Conservation (phyloP, 2,888 invertebrate genomes). For the Drosophila incognita region DNA sequence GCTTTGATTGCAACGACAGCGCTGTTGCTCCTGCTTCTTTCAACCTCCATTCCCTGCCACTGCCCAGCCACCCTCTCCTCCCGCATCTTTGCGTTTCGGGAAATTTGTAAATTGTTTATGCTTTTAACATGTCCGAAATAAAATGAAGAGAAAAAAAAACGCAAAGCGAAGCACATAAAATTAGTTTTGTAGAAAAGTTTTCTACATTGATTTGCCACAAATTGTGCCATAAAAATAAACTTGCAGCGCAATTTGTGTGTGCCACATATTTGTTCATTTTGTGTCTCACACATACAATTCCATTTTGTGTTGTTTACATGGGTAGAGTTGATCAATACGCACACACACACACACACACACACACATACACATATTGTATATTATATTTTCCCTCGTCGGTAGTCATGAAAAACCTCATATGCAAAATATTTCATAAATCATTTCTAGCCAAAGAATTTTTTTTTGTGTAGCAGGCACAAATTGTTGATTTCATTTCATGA, state of each 20-base stretch:
- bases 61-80: not conserved
- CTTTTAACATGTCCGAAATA: conserved; percentile 51
- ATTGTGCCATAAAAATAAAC: conserved; percentile 61
- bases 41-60: not conserved
- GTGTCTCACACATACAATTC: conserved; percentile 23
- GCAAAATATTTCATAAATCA: conserved; percentile 65
- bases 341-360: not conserved
- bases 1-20: conserved; percentile 66
- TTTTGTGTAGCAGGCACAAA: conserved; percentile 47
- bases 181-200: conserved; percentile 56
- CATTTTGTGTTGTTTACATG: conserved; percentile 24
- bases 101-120: conserved; percentile 66
- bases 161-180: conserved; percentile 58
- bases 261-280: conserved; percentile 17
- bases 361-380: not conserved
- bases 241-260: conserved; percentile 33
- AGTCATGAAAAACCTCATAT: conserved; percentile 25
- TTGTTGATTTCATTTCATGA: conserved; percentile 62
- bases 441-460: conserved; percentile 61
- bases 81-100: conserved; percentile 1
- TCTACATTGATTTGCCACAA: conserved; percentile 75
- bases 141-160: not conserved
- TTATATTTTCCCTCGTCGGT: not conserved
- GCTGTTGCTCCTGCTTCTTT: conserved; percentile 1
- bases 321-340: conserved; percentile 6